Percentiles rank a stretch among this genome's conserved stretches.
These are phyloP conservation scores for Habropoda laboriosa DNA, from an alignment of 1,140 invertebrate species.

Conservation along the genomic window DNA sequence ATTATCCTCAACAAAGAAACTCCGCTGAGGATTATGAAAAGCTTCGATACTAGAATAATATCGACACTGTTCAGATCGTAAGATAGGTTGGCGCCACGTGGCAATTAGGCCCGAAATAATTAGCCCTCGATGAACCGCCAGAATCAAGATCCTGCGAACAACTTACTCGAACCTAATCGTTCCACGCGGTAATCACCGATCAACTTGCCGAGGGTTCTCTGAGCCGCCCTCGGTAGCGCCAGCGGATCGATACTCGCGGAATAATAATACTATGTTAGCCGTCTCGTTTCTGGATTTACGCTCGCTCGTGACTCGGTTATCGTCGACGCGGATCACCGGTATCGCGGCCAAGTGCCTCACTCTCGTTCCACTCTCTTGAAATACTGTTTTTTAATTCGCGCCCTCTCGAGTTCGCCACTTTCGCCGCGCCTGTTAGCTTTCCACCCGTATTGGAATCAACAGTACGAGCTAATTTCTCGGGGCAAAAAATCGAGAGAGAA, in stretches of 20 bases:
- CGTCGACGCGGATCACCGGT: neutral
- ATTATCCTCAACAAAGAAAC: too few species aligned
- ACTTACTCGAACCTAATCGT: neutral
- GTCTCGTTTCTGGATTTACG: constrained; percentile 6
- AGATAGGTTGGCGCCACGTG: neutral
- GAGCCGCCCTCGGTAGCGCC: neutral
- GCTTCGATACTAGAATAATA: too few species aligned
- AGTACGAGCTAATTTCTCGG: neutral
- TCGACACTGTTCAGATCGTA: neutral
- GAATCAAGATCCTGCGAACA: too few species aligned
- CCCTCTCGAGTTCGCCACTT: neutral
- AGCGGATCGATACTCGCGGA: neutral
- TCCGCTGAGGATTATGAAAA: too few species aligned
- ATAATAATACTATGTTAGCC: neutral
- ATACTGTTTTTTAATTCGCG: constrained; percentile 15
- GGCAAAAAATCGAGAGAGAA: neutral
- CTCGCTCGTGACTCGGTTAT: constrained; percentile 18
- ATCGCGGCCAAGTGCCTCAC: constrained; percentile 14
- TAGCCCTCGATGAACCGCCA: too few species aligned
- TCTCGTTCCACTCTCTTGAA: constrained; percentile 6
- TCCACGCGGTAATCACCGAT: neutral
- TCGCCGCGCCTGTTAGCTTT: neutral
- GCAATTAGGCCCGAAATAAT: neutral
- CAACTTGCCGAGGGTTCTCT: neutral
- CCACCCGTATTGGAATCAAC: neutral